Conservation (phyloP, 2,113 vertebrate species). For the Rafetus swinhoei region DNA sequence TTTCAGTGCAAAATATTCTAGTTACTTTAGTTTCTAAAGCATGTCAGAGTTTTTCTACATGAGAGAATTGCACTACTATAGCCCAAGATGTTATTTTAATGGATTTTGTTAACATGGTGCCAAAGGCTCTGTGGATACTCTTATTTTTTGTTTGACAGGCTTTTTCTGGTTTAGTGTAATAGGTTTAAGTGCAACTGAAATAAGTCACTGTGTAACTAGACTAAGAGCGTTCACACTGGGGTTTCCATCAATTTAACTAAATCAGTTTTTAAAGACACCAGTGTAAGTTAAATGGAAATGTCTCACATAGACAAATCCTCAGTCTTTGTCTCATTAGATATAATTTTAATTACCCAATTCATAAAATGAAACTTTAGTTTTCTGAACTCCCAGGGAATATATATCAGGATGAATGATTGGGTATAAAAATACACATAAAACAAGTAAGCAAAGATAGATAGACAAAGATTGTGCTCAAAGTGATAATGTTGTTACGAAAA, state of each 20-base stretch:
- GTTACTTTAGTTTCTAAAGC: constrained; percentile 36
- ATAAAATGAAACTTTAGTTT: neutral
- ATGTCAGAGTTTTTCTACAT: neutral
- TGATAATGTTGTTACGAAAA: neutral
- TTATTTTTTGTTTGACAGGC: neutral
- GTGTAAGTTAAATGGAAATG: neutral
- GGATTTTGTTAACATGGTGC: neutral
- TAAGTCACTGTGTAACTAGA: neutral
- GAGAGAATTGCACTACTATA: neutral
- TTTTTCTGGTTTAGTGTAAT: neutral
- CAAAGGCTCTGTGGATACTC: neutral
- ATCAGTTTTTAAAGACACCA: neutral
- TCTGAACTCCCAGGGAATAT: neutral
- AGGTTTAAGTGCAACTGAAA: neutral
- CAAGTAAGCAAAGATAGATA: neutral
- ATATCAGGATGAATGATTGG: neutral
- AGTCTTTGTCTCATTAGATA: neutral
- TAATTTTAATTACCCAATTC: neutral
- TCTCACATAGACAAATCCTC: neutral
- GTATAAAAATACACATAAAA: neutral
- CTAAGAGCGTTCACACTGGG: neutral
- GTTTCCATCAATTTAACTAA: neutral
- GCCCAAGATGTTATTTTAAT: neutral
- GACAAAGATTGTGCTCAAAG: neutral
- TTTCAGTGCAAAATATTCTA: neutral